phyloP scores from a whole-genome alignment of 2,888 invertebrate genomes.

The Smittia sp. region DNA sequence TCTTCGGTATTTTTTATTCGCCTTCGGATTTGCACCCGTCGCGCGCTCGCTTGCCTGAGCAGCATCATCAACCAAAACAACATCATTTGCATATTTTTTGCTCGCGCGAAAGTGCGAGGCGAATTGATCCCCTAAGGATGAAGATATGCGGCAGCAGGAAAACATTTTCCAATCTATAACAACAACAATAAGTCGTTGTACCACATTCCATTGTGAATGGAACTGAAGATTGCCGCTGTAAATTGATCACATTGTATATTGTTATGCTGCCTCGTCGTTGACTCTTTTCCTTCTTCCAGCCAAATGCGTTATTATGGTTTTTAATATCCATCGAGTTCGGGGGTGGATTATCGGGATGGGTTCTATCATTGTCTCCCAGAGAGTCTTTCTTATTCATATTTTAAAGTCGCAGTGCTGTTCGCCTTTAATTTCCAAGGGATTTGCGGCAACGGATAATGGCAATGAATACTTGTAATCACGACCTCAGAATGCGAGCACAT shows the following conservation, averaged over 20 bases:
- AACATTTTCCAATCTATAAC: conserved; percentile 12
- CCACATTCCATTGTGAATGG: neutral
- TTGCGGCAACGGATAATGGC: neutral
- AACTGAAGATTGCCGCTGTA: conserved; percentile 31
- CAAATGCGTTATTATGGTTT: neutral
- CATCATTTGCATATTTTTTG: conserved; percentile 37
- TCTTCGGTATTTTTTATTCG: neutral
- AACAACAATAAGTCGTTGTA: conserved; percentile 30
- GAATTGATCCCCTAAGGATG: conserved; percentile 37
- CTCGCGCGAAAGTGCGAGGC: neutral
- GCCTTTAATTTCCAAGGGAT: neutral
- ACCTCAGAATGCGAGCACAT: neutral
- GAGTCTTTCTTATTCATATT: conserved; percentile 5
- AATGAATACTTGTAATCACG: neutral
- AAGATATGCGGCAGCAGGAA: neutral
- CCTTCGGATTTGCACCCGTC: neutral
- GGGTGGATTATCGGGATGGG: conserved; percentile 24
- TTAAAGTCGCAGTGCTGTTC: neutral
- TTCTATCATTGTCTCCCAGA: conserved; percentile 14
- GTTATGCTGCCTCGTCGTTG: conserved; percentile 35
- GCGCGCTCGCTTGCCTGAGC: neutral
- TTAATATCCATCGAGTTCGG: conserved; percentile 13
- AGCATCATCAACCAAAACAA: conserved; percentile 28
- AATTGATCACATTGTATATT: conserved; percentile 40
- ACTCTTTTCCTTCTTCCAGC: conserved; percentile 16